Conservation (phyloP, 2,888 invertebrate species). For the Hypomecis atomaria region DNA sequence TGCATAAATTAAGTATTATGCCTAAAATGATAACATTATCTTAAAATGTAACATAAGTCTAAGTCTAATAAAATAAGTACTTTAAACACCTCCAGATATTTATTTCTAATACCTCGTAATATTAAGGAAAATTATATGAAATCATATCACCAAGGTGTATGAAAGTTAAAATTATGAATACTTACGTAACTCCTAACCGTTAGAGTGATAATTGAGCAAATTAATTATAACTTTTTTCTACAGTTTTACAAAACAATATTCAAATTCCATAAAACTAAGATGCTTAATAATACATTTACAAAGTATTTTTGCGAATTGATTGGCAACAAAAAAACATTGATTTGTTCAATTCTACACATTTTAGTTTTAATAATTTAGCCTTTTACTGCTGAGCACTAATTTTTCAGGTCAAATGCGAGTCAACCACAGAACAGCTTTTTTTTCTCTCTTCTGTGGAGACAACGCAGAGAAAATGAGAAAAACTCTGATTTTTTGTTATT, state of each 20-base stretch:
- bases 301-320: too few relatives aligned
- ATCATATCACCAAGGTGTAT: slow-evolving; percentile 7
- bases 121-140: slow-evolving; percentile 38
- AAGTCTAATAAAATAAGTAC: slow-evolving; percentile 9
- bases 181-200: neutral
- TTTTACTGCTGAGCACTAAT: too few relatives aligned
- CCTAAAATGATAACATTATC: neutral
- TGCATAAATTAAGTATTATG: slow-evolving; percentile 1
- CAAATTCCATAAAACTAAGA: neutral
- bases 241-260: neutral
- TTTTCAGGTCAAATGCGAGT: too few relatives aligned
- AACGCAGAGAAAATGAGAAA: too few relatives aligned
- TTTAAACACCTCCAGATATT: slow-evolving; percentile 15
- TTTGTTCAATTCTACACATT: too few relatives aligned
- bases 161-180: slow-evolving; percentile 8
- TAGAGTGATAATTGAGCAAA: slow-evolving; percentile 18
- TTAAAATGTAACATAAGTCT: neutral
- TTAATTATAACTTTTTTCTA: neutral
- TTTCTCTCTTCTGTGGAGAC: too few relatives aligned
- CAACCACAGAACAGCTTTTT: too few relatives aligned
- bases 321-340: too few relatives aligned
- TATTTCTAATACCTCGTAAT: slow-evolving; percentile 56
- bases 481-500: too few relatives aligned
- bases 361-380: too few relatives aligned
- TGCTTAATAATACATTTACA: too few relatives aligned